phyloP scores from a whole-genome alignment of 2,888 invertebrate species.

The Drosophila villosipedis region DNA sequence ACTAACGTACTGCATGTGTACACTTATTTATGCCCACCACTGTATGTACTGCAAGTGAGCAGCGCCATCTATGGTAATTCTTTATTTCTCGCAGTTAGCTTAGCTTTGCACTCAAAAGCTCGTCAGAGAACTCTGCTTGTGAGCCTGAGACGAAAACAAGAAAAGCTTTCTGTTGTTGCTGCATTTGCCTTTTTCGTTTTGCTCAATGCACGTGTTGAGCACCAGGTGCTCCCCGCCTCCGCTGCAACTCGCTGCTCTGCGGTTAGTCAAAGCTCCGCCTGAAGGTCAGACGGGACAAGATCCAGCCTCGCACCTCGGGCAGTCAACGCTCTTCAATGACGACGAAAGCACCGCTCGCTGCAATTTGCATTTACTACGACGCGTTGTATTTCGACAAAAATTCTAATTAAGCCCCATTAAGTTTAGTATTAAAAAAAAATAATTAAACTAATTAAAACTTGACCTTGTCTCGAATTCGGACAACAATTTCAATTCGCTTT shows the following conservation, averaged over 20 bases:
- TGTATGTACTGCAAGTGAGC: not conserved
- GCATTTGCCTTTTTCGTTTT: not conserved
- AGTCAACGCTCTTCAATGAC: constrained; percentile 76
- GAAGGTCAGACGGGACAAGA: constrained; percentile 75
- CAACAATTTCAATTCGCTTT: constrained; percentile 46
- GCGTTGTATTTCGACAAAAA: constrained; percentile 45
- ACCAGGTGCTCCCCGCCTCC: constrained; percentile 6
- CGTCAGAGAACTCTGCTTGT: not conserved
- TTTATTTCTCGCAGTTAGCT: not conserved
- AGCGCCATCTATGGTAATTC: constrained; percentile 14
- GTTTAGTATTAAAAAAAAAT: constrained; percentile 26
- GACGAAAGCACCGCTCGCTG: constrained; percentile 62
- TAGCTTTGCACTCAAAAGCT: constrained; percentile 9
- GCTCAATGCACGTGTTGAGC: constrained; percentile 38
- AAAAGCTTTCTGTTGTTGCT: constrained; percentile 31
- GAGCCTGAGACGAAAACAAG: not conserved
- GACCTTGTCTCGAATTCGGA: constrained; percentile 43
- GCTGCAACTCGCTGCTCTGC: not conserved
- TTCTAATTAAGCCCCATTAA: constrained; percentile 25
- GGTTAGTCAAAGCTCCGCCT: constrained; percentile 50
- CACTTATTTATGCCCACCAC: not conserved
- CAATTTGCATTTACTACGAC: constrained; percentile 53
- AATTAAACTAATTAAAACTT: constrained; percentile 16
- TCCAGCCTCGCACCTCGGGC: constrained; percentile 23
- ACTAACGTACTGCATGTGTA: not conserved